These are phyloP conservation scores for Druon quercuslanigerum DNA, from an alignment of 1,140 invertebrate genomes.

Conservation along the genomic window DNA sequence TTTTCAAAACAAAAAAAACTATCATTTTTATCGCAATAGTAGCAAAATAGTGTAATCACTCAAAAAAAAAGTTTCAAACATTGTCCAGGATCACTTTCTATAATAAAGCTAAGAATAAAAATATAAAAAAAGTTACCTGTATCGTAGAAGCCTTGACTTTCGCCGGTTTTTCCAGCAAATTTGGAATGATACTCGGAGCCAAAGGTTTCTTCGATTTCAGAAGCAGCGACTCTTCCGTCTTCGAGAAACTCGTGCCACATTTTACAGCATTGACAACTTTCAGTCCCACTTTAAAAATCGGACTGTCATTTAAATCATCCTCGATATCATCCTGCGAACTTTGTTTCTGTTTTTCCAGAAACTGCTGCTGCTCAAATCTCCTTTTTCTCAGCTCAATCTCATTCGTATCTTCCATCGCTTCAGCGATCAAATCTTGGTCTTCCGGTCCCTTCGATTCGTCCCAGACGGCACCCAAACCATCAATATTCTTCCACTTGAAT, in stretches of 20 bases:
- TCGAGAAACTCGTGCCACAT: neutral
- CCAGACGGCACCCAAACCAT: slow-evolving; percentile 63
- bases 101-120: too few species aligned
- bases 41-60: too few species aligned
- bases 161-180: neutral
- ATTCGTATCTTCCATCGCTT: slow-evolving; percentile 79
- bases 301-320: slow-evolving; percentile 62
- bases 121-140: neutral
- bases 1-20: too few species aligned
- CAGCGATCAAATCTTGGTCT: slow-evolving; percentile 73
- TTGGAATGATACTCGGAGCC: slow-evolving; percentile 17
- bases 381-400: slow-evolving; percentile 83
- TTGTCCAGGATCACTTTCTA: too few species aligned
- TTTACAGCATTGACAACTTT: slow-evolving; percentile 59
- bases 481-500: slow-evolving; percentile 88
- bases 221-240: neutral
- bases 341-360: slow-evolving; percentile 76
- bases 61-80: too few species aligned
- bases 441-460: slow-evolving; percentile 61
- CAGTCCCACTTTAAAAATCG: slow-evolving; percentile 66
- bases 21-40: too few species aligned
- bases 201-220: neutral
- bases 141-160: slow-evolving; percentile 35
- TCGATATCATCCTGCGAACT: slow-evolving; percentile 48
- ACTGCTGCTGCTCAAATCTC: slow-evolving; percentile 81